Evolutionary conservation across 2,888 invertebrate genomes (phyloP).

Genomic region (Steromphala cineraria): DNA sequence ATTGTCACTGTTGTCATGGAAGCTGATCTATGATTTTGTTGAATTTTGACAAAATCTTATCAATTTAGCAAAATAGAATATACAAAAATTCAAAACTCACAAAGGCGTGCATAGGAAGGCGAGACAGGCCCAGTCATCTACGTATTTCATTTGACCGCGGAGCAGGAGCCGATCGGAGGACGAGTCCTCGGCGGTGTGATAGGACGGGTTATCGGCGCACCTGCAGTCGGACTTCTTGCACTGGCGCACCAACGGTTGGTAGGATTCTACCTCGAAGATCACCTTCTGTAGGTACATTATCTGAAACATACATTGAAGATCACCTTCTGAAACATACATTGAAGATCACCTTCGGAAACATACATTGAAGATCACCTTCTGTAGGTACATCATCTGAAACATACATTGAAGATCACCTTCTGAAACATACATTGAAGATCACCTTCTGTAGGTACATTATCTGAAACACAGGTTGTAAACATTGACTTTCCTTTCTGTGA

Average conservation of each 20-base stretch:
- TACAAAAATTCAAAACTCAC: slow-evolving; percentile 79
- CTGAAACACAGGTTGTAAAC: slow-evolving; percentile 77
- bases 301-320: slow-evolving; percentile 79
- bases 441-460: slow-evolving; percentile 86
- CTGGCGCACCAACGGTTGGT: slow-evolving; percentile 66
- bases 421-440: no score
- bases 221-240: neutral
- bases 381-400: slow-evolving; percentile 84
- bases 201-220: neutral
- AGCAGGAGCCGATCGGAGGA: slow-evolving; percentile 74
- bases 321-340: no score
- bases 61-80: neutral
- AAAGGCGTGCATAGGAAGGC: slow-evolving; percentile 92
- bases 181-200: neutral
- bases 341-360: slow-evolving; percentile 80
- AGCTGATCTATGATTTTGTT: no score
- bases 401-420: no score
- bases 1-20: no score
- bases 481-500: no score
- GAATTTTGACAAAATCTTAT: no score
- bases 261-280: slow-evolving; percentile 87
- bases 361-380: slow-evolving; percentile 89
- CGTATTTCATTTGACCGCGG: slow-evolving; percentile 89
- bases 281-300: slow-evolving; percentile 87
- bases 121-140: slow-evolving; percentile 87